A percentile compares a stretch with the other conserved stretches of the same genome.
phyloP scores from a whole-genome alignment of 2,888 invertebrate genomes.

The Alentia gelatinosa region DNA sequence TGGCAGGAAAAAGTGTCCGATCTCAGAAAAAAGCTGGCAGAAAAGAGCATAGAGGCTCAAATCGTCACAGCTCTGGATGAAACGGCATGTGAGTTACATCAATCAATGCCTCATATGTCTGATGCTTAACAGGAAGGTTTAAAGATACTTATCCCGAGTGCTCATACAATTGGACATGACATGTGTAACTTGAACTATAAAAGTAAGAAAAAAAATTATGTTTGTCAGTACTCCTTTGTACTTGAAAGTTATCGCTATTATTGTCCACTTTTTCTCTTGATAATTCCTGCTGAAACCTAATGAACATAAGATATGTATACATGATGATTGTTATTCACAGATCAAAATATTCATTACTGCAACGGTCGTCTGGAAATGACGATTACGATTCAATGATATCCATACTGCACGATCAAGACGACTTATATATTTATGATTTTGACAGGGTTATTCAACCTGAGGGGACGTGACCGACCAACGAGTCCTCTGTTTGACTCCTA shows the following conservation, averaged over 20 bases:
- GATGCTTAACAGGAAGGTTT: background rate
- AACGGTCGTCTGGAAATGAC: too few species aligned
- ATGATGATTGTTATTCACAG: background rate
- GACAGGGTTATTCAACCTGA: slow-evolving; percentile 62
- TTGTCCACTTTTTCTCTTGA: too few species aligned
- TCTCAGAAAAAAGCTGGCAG: slow-evolving; percentile 1
- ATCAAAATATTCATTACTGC: background rate
- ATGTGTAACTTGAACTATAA: too few species aligned
- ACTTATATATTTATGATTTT: too few species aligned
- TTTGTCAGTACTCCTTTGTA: too few species aligned
- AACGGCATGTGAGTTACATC: slow-evolving; percentile 60
- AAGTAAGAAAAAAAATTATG: too few species aligned
- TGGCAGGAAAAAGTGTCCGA: slow-evolving; percentile 53
- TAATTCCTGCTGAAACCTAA: background rate
- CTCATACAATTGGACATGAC: too few species aligned
- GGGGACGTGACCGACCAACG: slow-evolving; percentile 57
- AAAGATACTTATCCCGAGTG: too few species aligned
- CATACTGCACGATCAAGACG: too few species aligned
- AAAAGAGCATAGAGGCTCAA: slow-evolving; percentile 51
- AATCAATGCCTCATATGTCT: background rate
- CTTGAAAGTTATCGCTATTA: background rate
- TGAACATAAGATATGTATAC: background rate
- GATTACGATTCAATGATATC: too few species aligned
- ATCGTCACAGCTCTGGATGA: slow-evolving; percentile 63
- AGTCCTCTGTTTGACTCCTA: slow-evolving; percentile 62